Evolutionary conservation across 1,140 invertebrate genomes (phyloP), one percentile per base, ranked within the genome.

Genomic region (Glomeris maerens): DNA sequence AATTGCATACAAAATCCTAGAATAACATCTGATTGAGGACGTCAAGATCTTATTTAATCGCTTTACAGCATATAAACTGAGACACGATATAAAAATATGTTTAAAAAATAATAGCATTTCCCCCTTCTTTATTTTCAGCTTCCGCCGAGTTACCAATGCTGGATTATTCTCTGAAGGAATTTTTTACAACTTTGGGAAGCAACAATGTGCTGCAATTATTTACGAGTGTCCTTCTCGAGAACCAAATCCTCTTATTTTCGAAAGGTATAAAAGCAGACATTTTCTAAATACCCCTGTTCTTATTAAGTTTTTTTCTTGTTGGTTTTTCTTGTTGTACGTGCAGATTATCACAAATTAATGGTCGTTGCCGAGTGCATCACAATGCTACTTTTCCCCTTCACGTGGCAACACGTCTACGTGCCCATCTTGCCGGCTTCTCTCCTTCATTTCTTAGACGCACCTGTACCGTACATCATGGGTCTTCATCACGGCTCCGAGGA

Each of bases 391-490:
- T 89, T 95, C 64, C 95, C 96, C 0, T 98, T 98, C 64, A 72
- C 79, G 3, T 99, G 96, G 95, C 90, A 93, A 47, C 92, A 98
- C 67, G 93, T 98, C 0, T 99, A 98, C 69, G 95, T 98, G 23
- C 96, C 96, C 3, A 98, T 98, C 61, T 71, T 99, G 54, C 95
- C 95, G 1, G 82, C 90, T 21, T 89, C 90, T 17, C 72, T 98
- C 41, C 81, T 90, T 58, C 91, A 97, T 63, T 99, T 98, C 70
- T 74, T 99, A 13, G 95, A 99, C 72, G 95, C 96, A 10, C 96
- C 96, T 0, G 94, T 98, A 26, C 95, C 96, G 17, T 99, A 94
- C 67, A 82, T 99, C 48, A 98, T 98, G 94, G 95, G 95, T 10
- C 60, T 80, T 31, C 66, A 47, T n/a, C 23, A 23, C 25, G 50